phyloP scores from a whole-genome alignment of 2,888 invertebrate species.

The Eupithecia dodoneata region DNA sequence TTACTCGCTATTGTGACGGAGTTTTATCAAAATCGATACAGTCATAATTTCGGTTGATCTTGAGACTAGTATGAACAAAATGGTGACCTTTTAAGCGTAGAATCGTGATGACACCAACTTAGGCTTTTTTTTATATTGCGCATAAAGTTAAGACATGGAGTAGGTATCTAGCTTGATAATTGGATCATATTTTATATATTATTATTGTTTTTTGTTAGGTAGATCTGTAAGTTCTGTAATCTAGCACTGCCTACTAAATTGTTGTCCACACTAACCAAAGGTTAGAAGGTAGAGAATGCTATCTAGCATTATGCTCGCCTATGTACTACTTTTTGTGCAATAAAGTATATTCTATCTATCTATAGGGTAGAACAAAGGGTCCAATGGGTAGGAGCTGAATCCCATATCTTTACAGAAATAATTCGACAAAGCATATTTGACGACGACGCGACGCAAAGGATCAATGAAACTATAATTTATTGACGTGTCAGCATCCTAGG shows the following conservation, averaged over 20 bases:
- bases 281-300: no score
- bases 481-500: not conserved
- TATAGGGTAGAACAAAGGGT: not conserved
- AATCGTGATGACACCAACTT: not conserved
- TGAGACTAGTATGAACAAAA: not conserved
- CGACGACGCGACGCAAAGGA: not conserved
- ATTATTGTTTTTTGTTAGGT: no score
- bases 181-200: not conserved
- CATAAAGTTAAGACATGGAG: not conserved
- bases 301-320: no score
- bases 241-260: no score
- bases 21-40: conserved; percentile 47
- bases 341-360: no score
- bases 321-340: no score
- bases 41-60: conserved; percentile 16
- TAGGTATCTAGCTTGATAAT: not conserved
- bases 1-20: conserved; percentile 70
- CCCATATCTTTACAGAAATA: no score
- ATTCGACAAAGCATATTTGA: not conserved
- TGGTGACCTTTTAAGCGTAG: not conserved
- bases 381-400: not conserved
- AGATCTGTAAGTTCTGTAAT: no score
- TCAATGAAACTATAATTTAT: not conserved
- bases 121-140: not conserved
- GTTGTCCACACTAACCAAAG: no score